phyloP scores from a whole-genome alignment of 2,113 vertebrate genomes.

The Cyanistes caeruleus region DNA sequence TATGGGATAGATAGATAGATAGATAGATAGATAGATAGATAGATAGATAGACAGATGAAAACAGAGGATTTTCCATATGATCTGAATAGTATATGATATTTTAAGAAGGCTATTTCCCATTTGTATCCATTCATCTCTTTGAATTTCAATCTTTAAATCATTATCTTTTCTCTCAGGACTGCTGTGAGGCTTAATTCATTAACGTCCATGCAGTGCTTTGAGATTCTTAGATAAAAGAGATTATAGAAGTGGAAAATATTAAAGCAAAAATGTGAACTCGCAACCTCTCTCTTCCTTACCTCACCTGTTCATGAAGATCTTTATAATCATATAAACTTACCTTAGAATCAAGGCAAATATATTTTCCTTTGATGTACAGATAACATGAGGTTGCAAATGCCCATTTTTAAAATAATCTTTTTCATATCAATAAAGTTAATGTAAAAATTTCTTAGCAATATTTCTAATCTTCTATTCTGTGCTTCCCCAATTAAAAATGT shows the following conservation, averaged over 20 bases:
- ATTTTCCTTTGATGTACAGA: background rate
- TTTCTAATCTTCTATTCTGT: background rate
- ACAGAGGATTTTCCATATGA: background rate
- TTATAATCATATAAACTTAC: background rate
- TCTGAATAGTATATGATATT: background rate
- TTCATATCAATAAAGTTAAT: background rate
- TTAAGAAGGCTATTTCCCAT: background rate
- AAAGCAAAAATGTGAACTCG: constrained; percentile 17
- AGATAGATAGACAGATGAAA: background rate
- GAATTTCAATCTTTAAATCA: constrained; percentile 44
- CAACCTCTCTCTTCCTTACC: background rate
- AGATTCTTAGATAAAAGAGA: constrained; percentile 62
- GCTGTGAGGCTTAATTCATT: constrained; percentile 49
- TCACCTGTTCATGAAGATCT: constrained; percentile 24
- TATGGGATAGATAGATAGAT: background rate
- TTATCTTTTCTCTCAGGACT: constrained; percentile 20
- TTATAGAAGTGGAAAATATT: constrained; percentile 16
- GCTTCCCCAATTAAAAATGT: constrained; percentile 13
- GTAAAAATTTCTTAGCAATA: background rate
- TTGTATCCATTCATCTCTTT: constrained; percentile 6
- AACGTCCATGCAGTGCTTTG: constrained; percentile 34
- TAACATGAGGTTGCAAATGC: background rate
- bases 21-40: background rate
- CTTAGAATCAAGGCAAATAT: background rate
- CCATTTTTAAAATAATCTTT: background rate